phyloP scores from a whole-genome alignment of 2,113 vertebrate species.

The Buteo buteo region DNA sequence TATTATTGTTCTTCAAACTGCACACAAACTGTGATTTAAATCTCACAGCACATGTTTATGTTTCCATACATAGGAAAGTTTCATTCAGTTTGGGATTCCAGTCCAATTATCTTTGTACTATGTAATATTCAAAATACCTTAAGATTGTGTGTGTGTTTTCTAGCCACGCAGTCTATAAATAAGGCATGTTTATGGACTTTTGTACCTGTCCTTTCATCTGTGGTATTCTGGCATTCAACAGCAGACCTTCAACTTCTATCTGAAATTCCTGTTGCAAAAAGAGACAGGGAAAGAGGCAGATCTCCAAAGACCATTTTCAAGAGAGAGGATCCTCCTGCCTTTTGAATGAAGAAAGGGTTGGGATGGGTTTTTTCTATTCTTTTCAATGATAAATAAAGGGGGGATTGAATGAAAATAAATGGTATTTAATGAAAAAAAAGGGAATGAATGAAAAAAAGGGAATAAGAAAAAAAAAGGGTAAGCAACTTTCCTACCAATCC shows the following conservation, averaged over 20 bases:
- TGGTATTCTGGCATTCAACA: background rate
- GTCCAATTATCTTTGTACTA: background rate
- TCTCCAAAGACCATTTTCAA: background rate
- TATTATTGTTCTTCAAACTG: background rate
- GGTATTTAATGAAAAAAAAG: rapidly evolving
- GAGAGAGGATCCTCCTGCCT: background rate
- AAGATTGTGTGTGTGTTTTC: background rate
- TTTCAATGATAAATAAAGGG: background rate
- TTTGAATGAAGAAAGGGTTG: background rate
- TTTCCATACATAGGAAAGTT: background rate
- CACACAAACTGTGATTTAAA: background rate
- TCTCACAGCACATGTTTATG: background rate
- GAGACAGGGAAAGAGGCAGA: background rate
- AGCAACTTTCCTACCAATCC: background rate
- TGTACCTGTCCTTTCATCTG: background rate
- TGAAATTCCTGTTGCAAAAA: background rate
- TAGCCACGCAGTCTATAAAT: background rate
- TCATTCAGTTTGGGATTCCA: background rate
- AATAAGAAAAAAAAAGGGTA: background rate
- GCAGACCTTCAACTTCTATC: background rate
- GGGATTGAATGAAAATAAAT: background rate
- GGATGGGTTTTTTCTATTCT: background rate
- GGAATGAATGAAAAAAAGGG: background rate
- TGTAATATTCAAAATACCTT: background rate
- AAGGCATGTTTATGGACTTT: background rate